Base-by-base conservation (phyloP, 1,140 invertebrate genomes). In the Drosophila cardini region DNA sequence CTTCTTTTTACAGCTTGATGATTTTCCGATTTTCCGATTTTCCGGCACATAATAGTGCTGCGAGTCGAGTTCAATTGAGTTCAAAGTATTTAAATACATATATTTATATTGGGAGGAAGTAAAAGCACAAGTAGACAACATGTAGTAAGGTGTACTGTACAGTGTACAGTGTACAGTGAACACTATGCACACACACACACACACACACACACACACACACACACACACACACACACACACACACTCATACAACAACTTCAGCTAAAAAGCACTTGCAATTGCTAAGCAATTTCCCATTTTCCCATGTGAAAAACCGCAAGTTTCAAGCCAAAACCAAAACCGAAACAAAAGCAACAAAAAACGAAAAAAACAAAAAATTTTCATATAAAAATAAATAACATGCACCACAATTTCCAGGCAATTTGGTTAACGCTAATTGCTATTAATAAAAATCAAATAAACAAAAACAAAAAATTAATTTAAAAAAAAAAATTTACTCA, bases 391-490 rank as follows among this genome's bases (percentile, higher is more conserved):
- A 76, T 69, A 71, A 70, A 82, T 57, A 75, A 77, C 52, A 56
- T 48, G 45, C 61, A 63, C 70, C 46, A 72, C 78, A 55, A 70
- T 72, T 76, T 86, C 71, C 75, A 81, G 69, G 71, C 78, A 69
- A 80, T 64, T 65, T 50, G 46, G 70, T 50, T 52, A 52, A 58
- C 53, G 53, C 68, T 86, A 86, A 86, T 86, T 86, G 82, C 75
- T 82, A 81, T 82, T 86, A 86, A 86, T 86, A 86, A 79, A 81
- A 81, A 75, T 42, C 46, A 71, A 57, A 63, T 64, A 45, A 53
- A 57, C 52, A 40, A 18, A 30, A 36, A 36, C 50, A 36, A 13
- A 32, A 16, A 16, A n/a, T n/a, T 15, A 13, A 52, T n/a, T 52
- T 15, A 13, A 26, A 52, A 18, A 46, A 26, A 52, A 18, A 46